These are phyloP conservation scores for Pediacus dermestoides DNA, from an alignment of 2,888 invertebrate genomes.

Conservation along the genomic window DNA sequence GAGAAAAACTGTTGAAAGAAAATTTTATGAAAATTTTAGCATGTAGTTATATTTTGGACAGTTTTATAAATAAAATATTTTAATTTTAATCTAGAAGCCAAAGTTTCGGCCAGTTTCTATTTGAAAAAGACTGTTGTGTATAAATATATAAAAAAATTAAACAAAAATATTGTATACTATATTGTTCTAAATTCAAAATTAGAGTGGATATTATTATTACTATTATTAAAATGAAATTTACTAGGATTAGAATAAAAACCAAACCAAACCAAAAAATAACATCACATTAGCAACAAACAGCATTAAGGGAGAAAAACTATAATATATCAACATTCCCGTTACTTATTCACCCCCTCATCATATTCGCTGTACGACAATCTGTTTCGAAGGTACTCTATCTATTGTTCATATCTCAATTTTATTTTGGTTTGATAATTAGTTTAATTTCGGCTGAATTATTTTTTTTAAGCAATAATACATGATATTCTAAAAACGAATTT, in stretches of 20 bases:
- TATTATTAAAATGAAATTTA: constrained; percentile 17
- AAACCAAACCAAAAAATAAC: constrained; percentile 16
- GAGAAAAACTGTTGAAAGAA: constrained; percentile 39
- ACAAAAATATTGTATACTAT: constrained; percentile 58
- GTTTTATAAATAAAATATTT: constrained; percentile 31
- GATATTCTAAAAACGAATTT: constrained; percentile 31
- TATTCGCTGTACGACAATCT: constrained; percentile 46
- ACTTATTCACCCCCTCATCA: no score
- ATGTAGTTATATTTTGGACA: constrained; percentile 46
- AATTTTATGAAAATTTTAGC: constrained; percentile 46
- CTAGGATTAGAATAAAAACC: constrained; percentile 5
- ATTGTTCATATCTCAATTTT: constrained; percentile 23
- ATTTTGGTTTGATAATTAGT: no score
- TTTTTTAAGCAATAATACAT: constrained; percentile 32
- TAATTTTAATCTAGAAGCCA: constrained; percentile 43
- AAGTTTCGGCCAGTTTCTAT: constrained; percentile 63
- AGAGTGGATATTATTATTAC: constrained; percentile 42
- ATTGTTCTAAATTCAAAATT: constrained; percentile 50
- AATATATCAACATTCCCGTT: constrained; percentile 42
- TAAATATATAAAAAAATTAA: no score
- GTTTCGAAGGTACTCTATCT: constrained; percentile 19
- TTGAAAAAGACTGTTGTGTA: constrained; percentile 62
- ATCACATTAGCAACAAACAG: constrained; percentile 39
- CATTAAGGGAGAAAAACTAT: no score
- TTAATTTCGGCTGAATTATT: no score